A percentile compares a stretch with the other conserved stretches of the same genome.
Conservation (phyloP, 2,797 vertebrate genomes). For the Takifugu rubripes region DNA sequence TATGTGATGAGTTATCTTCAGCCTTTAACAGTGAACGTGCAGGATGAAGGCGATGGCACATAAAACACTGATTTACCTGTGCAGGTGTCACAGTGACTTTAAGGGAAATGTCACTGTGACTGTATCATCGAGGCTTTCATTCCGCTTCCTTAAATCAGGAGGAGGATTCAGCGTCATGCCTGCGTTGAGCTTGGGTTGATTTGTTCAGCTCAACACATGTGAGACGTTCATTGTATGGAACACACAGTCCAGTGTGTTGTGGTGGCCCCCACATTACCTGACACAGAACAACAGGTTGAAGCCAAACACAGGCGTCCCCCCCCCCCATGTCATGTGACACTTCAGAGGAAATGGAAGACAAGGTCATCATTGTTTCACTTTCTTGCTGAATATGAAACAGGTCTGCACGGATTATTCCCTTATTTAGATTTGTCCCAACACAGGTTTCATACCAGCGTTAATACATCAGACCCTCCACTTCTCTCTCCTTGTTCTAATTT, state of each 20-base stretch:
- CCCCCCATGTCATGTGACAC: slow-evolving; percentile 57
- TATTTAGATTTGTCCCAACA: slow-evolving; percentile 72
- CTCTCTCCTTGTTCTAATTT: slow-evolving; percentile 35
- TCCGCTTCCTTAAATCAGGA: slow-evolving; percentile 47
- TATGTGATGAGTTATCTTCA: background rate
- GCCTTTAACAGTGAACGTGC: background rate
- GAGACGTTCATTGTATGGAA: slow-evolving; percentile 57
- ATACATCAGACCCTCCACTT: slow-evolving; percentile 51
- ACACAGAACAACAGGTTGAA: slow-evolving; percentile 46
- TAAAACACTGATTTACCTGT: background rate
- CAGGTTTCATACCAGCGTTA: slow-evolving; percentile 61
- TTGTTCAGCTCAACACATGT: slow-evolving; percentile 66
- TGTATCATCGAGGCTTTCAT: slow-evolving; percentile 25
- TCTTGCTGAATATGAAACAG: slow-evolving; percentile 59
- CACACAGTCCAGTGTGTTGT: slow-evolving; percentile 13
- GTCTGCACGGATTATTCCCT: slow-evolving; percentile 72
- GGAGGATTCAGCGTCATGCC: slow-evolving; percentile 58
- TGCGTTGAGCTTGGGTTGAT: slow-evolving; percentile 56
- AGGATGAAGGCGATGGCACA: background rate
- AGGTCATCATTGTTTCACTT: slow-evolving; percentile 66
- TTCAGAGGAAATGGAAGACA: slow-evolving; percentile 59
- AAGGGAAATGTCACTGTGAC: slow-evolving; percentile 24
- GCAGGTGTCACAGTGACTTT: too few species aligned
- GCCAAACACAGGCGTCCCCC: slow-evolving; percentile 61
- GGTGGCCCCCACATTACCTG: slow-evolving; percentile 61